A percentile compares a stretch with the other conserved stretches of the same genome.
Evolutionary conservation across 2,113 vertebrate species (phyloP).

Genomic region (Blennius ocellaris): DNA sequence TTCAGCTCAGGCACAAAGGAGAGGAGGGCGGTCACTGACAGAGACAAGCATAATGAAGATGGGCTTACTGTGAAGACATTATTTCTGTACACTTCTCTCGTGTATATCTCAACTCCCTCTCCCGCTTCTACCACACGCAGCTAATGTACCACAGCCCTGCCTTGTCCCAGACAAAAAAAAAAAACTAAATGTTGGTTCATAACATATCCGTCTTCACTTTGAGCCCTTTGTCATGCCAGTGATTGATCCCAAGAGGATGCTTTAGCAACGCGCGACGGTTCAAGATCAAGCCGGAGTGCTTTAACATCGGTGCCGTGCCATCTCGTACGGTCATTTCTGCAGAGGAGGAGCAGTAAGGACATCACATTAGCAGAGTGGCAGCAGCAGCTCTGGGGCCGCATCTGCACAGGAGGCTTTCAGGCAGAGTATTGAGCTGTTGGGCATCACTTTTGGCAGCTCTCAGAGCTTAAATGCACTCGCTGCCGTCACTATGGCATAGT

Average conservation of each 20-base stretch:
- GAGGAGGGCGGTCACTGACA: conserved; percentile 51
- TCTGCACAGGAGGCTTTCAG: too few species aligned
- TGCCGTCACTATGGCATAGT: not conserved
- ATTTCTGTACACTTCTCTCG: conserved; percentile 36
- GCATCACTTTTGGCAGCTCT: not conserved
- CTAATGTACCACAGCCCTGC: not conserved
- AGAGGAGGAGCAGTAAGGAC: too few species aligned
- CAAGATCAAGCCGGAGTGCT: too few species aligned
- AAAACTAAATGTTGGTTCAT: not conserved
- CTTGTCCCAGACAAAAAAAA: not conserved
- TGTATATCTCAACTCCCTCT: conserved; percentile 1
- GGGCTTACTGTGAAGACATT: conserved; percentile 35
- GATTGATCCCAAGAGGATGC: not conserved
- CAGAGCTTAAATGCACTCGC: not conserved
- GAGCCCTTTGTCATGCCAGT: not conserved
- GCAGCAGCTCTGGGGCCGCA: too few species aligned
- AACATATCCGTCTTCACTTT: not conserved
- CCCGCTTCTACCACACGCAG: conserved; percentile 2
- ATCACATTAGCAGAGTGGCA: too few species aligned
- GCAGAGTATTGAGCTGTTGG: not conserved
- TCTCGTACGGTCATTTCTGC: too few species aligned
- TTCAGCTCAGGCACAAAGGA: conserved; percentile 47
- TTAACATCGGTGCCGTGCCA: too few species aligned
- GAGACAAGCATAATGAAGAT: conserved; percentile 56
- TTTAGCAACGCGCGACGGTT: too few species aligned